Evolutionary conservation across 2,888 invertebrate genomes (phyloP).

Genomic region (Cephus sareptanus): DNA sequence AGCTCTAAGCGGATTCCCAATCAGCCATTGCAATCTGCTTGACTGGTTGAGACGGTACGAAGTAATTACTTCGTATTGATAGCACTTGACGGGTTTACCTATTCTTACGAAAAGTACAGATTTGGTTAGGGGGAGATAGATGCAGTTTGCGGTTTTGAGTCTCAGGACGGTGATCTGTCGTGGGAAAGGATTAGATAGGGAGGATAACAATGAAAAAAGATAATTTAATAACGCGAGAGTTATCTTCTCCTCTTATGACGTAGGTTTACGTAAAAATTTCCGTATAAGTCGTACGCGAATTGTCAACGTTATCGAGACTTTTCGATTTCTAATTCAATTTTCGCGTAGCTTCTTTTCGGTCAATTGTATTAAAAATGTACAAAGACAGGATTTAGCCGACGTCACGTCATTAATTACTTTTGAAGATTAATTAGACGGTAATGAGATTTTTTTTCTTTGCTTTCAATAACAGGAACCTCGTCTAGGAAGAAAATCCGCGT

Average conservation of each 20-base stretch:
- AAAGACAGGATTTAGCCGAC: not conserved
- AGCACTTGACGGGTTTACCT: not conserved
- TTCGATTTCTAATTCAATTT: not conserved
- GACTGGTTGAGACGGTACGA: not conserved
- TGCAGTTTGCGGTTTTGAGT: not conserved
- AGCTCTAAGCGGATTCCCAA: conserved; percentile 7
- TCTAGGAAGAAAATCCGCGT: not conserved
- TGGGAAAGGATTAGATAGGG: not conserved
- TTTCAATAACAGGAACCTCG: not conserved
- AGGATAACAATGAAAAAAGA: not conserved
- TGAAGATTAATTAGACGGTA: not conserved
- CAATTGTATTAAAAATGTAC: not conserved
- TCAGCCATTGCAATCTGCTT: conserved; percentile 4
- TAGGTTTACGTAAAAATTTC: not conserved
- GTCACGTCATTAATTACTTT: not conserved
- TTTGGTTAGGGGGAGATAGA: not conserved
- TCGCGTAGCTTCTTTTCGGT: not conserved
- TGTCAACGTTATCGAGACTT: not conserved
- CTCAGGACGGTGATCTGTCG: not conserved
- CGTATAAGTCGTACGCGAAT: not conserved
- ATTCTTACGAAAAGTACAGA: not conserved
- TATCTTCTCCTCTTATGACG: not conserved
- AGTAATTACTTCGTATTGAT: not conserved
- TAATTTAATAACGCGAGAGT: not conserved
- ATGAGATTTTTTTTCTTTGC: not conserved